phyloP scores from a whole-genome alignment of 2,888 invertebrate species.

The Pachydiplax longipennis region DNA sequence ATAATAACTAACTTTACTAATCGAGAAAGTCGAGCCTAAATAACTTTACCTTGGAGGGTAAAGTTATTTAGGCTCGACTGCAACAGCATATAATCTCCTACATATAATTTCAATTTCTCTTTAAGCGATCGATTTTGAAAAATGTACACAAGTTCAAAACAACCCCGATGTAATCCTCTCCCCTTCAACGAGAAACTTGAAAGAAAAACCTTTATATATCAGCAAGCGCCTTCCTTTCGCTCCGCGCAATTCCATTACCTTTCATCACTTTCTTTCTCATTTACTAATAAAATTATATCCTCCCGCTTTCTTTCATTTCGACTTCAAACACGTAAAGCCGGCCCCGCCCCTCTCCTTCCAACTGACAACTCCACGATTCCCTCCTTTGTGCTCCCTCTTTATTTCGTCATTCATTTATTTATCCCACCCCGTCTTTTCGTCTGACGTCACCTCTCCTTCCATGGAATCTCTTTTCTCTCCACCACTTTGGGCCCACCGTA shows the following conservation, averaged over 20 bases:
- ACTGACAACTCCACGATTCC: constrained; percentile 34
- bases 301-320: constrained; percentile 21
- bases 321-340: constrained; percentile 37
- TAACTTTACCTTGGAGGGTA: too few species aligned
- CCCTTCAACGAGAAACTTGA: background rate
- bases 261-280: constrained; percentile 33
- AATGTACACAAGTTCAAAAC: background rate
- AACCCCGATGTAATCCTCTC: background rate
- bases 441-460: constrained; percentile 16
- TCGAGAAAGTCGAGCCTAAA: too few species aligned
- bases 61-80: too few species aligned
- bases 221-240: background rate
- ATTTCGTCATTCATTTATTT: constrained; percentile 36
- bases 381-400: constrained; percentile 37
- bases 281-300: constrained; percentile 31
- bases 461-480: background rate
- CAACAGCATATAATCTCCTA: too few species aligned
- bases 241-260: background rate
- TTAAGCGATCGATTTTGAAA: background rate
- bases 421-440: background rate
- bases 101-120: too few species aligned
- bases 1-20: too few species aligned
- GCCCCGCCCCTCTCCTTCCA: background rate
- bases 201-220: background rate
- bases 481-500: background rate